Percentiles rank a stretch among this genome's conserved stretches.
Evolutionary conservation across 53 echinoderm and acorn worm species (phyloP).

Genomic region (Stichopus horrens): DNA sequence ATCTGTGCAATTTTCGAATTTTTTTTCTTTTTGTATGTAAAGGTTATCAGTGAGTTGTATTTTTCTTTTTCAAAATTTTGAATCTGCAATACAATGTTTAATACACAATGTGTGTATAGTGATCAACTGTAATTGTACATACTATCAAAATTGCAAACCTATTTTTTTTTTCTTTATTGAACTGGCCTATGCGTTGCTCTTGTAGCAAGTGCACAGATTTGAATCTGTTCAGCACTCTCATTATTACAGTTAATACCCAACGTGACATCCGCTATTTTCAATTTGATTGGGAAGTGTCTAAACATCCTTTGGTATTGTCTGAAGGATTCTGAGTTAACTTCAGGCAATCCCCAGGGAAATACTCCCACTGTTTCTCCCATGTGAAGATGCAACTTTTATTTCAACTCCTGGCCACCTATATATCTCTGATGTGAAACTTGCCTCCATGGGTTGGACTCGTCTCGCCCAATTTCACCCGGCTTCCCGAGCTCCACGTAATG

Average conservation of each 20-base stretch:
- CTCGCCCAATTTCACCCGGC: not conserved
- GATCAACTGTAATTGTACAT: too few species aligned
- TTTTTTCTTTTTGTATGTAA: too few species aligned
- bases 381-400: not conserved
- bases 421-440: not conserved
- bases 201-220: too few species aligned
- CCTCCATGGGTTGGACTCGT: not conserved
- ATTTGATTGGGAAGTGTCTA: not conserved
- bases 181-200: too few species aligned
- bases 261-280: not conserved
- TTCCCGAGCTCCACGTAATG: not conserved
- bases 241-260: not conserved
- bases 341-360: constrained; percentile 28
- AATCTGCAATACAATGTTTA: too few species aligned
- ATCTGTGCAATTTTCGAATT: too few species aligned
- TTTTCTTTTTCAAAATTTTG: too few species aligned
- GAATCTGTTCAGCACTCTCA: too few species aligned
- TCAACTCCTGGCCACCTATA: not conserved
- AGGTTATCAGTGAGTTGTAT: too few species aligned
- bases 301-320: not conserved
- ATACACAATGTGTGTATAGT: too few species aligned
- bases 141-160: too few species aligned
- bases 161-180: too few species aligned
- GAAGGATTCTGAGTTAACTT: constrained; percentile 6
- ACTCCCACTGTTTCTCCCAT: not conserved